Conservation (phyloP, 2,113 vertebrate genomes). For the Anas platyrhynchos region DNA sequence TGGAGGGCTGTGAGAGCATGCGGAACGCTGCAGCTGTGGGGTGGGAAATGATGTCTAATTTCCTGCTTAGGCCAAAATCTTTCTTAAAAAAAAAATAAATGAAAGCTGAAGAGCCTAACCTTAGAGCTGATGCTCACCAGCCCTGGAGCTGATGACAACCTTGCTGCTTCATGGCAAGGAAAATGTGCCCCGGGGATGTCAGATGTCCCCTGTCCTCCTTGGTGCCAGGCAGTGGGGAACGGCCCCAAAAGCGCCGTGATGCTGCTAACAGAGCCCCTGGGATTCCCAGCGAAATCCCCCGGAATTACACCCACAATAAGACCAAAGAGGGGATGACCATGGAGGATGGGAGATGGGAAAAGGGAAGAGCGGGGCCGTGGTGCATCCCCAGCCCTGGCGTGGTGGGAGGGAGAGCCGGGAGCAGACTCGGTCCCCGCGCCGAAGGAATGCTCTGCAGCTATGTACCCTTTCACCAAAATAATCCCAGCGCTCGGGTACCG, state of each 20-base stretch:
- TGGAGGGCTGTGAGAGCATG: background rate
- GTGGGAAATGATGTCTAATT: background rate
- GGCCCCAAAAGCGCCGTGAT: fast-evolving
- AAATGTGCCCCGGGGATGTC: background rate
- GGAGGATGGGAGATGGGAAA: fast-evolving
- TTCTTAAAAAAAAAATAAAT: background rate
- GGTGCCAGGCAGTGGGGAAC: background rate
- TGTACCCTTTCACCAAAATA: slow-evolving; percentile 2
- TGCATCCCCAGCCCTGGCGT: fast-evolving
- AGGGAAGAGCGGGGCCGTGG: background rate
- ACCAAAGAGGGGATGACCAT: background rate
- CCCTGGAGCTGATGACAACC: fast-evolving
- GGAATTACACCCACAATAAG: background rate
- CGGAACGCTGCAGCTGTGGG: background rate
- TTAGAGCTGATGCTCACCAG: background rate
- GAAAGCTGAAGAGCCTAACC: too few relatives aligned
- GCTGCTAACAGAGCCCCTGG: fast-evolving
- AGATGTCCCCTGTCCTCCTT: background rate
- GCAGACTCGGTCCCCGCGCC: background rate
- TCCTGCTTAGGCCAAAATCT: background rate
- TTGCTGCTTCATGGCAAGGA: background rate
- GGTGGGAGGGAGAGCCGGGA: background rate
- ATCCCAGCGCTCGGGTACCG: background rate
- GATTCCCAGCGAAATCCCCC: background rate
- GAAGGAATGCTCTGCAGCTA: background rate